Base-by-base conservation (phyloP, 2,797 vertebrate genomes). In the Gadopsis marmoratus region DNA sequence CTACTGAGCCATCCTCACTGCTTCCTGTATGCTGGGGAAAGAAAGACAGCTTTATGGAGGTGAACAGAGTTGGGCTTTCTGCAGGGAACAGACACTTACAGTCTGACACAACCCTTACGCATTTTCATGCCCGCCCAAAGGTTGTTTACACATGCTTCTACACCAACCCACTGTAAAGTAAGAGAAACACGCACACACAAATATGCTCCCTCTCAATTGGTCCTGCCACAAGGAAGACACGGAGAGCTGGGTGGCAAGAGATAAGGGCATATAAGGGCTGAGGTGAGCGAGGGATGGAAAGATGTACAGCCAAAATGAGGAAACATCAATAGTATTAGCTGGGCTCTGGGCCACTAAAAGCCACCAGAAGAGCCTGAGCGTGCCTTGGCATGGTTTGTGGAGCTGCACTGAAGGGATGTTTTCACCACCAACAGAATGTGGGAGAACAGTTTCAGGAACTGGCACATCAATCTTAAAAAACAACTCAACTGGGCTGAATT, bases 51-150 rank as follows among this genome's bases (percentile, higher is more conserved):
- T 90, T 95, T 94, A 93, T 94, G 68, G 72, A 89, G 64, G 84
- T 78, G 89, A 92, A 95, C 92, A 95, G 88, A 93, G 85, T 86
- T 71, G 82, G 77, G 87, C 91, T 94, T 95, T 94, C 87, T 94
- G 84, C 77, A 69, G 48, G 77, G 84, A 92, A 91, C 88, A 91
- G 83, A 81, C 84, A 85, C 85, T 81, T 84, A 89, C 88, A 92
- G 92, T 91, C 81, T 79, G 71, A 62, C 78, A 86, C 74, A 84
- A 73, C 71, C 47, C 75, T 73, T 79, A 63, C 45, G 31, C 74
- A 79, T 79, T 82, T 91, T 78, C 76, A 83, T 82, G 72, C 82
- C 78, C 73, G 84, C 86, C 90, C 82, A 89, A 88, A 88, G 85
- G 82, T 71, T 91, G 86, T 91, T 92, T 90, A 88, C 79, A 91